Conservation (phyloP, 2,888 invertebrate species). For the Papilio demoleus region DNA sequence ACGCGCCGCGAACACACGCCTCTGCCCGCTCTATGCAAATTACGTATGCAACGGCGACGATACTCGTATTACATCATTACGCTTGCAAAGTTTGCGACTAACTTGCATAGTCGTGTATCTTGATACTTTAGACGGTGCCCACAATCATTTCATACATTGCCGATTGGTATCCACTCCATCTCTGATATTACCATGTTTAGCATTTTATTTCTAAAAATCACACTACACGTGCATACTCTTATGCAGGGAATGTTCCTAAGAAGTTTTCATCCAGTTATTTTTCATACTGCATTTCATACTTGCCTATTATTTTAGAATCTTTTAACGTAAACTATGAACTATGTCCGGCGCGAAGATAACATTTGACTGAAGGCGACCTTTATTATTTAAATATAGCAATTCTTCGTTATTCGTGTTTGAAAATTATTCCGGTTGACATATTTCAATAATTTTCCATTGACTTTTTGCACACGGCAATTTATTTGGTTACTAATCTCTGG, state of each 20-base stretch:
- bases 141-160: conserved; percentile 16
- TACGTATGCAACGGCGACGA: conserved; percentile 50
- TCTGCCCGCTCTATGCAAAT: conserved; percentile 67
- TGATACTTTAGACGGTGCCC: neutral
- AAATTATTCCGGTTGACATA: neutral
- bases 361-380: neutral
- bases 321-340: neutral
- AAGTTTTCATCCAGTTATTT: neutral
- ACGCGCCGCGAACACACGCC: conserved; percentile 34
- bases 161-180: neutral
- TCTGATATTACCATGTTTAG: neutral
- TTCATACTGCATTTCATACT: neutral
- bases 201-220: neutral
- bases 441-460: neutral
- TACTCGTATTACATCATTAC: conserved; percentile 13
- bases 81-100: conserved; percentile 20
- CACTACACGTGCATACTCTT: neutral
- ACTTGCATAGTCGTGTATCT: conserved; percentile 14
- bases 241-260: neutral
- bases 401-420: conserved; percentile 1
- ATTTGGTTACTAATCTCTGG: conserved; percentile 10
- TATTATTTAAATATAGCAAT: neutral
- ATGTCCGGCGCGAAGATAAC: neutral
- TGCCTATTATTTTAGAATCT: neutral
- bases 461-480: conserved; percentile 8